These are phyloP conservation scores for Drosophila setifemur DNA, from an alignment of 1,140 invertebrate genomes.

Conservation along the genomic window DNA sequence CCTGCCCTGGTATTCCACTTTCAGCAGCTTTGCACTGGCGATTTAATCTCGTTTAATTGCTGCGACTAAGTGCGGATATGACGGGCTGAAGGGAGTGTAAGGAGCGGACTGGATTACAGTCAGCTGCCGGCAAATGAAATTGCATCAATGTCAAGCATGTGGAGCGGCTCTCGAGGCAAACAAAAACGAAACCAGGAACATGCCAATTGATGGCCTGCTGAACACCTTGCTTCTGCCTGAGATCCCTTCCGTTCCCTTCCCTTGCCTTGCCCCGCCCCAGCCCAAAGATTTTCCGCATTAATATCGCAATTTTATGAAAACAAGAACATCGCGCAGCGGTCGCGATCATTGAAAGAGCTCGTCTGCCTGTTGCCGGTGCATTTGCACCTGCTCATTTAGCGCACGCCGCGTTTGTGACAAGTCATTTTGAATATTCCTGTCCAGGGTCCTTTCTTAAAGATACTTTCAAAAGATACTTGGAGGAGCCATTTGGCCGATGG, in stretches of 20 bases:
- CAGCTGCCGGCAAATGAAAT: conserved; percentile 51
- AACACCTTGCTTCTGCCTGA: conserved; percentile 28
- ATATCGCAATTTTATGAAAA: conserved; percentile 59
- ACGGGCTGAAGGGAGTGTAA: not conserved
- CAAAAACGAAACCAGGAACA: conserved; percentile 7
- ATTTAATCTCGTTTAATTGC: conserved; percentile 79
- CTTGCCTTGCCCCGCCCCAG: conserved; percentile 1
- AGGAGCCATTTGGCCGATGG: no score
- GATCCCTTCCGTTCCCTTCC: not conserved
- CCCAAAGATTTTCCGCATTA: conserved; percentile 69
- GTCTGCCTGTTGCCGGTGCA: conserved; percentile 12
- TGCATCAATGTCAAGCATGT: conserved; percentile 55
- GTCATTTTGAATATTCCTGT: conserved; percentile 23
- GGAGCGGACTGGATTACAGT: conserved; percentile 29
- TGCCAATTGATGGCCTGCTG: conserved; percentile 48
- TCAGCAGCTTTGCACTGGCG: conserved; percentile 68
- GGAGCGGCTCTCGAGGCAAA: not conserved
- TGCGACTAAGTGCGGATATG: conserved; percentile 47
- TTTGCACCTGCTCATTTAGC: conserved; percentile 63
- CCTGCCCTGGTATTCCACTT: conserved; percentile 65
- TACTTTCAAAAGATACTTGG: conserved; percentile 6
- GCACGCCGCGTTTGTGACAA: conserved; percentile 30
- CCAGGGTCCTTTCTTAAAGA: not conserved
- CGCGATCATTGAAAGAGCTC: no score
- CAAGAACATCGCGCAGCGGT: conserved; percentile 25